Base-by-base conservation (phyloP, 1,140 invertebrate species). In the Lordiphosa collinella region DNA sequence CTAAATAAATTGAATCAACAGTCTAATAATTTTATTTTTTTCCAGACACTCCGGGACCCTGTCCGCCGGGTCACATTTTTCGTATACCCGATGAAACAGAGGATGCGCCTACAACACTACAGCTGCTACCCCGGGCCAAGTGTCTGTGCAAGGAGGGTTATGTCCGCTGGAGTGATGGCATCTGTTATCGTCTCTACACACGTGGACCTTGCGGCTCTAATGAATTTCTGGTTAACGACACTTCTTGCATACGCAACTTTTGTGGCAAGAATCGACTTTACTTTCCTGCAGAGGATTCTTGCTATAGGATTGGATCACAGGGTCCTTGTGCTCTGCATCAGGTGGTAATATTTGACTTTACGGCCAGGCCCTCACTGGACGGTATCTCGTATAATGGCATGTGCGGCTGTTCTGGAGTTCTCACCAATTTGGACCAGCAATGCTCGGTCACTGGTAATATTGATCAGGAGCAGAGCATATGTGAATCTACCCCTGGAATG, bases 371-470 rank as follows among this genome's bases (percentile, higher is more conserved):
- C 0, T 94, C 94, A 0, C 65, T 95, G 0, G 94, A 95, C 64
- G 95, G 94, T 0, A 91, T 95, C 12, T 94, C 94, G n/a, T 95
- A 95, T 73, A 94, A 94, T 51, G 95, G 94, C 0, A 91, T 94
- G 3, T 96, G 95, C 61, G 93, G 92, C 2, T 95, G 94, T 68
- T 91, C 91, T 0, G 91, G 86, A 2, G 74, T 89, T 14, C 73
- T 89, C 7, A 85, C 64, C 29, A 88, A 87, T 52, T 60, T 89
- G 31, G 88, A 89, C 36, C 88, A 89, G 50, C 70, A 86, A 43
- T 89, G 89, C 47, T 54, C 74, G 1, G 40, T 29, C 32, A 57
- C 57, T 4, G 67, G 51, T 25, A 57, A 61, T 10, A 62, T 44
- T 0, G 78, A 84, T 9, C 67, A 87, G 10, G 82, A 90, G 86